Base-by-base conservation (phyloP, 1,140 invertebrate genomes). In the Galendromus occidentalis region DNA sequence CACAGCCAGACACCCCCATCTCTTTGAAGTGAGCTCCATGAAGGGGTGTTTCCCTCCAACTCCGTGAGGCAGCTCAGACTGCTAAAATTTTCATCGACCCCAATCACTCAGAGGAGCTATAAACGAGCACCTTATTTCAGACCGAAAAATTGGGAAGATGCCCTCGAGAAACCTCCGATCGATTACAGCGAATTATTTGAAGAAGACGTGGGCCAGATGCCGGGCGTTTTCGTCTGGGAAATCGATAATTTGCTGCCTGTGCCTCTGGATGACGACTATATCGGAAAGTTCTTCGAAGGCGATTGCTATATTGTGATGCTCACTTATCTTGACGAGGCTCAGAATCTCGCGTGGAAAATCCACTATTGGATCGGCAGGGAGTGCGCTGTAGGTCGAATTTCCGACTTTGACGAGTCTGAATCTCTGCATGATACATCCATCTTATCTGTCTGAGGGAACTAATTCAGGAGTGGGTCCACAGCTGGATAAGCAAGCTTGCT, bases 101-200 rank as follows among this genome's bases (percentile, higher is more conserved):
- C 9, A 14, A 59, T 59, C 22, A 9, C 33, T n/a, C n/a, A 28
- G 9, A 64, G n/a, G n/a, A n/a, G n/a, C n/a, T n/a, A n/a, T n/a
- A 66, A 9, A 17, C 22, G 25, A n/a, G n/a, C n/a, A n/a, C n/a
- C n/a, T n/a, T n/a, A 67, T 66, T 69, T 67, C 47, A 77, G 75
- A 63, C 76, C 76, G 42, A 76, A 75, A 67, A 80, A 86, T 65
- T 93, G 90, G 90, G 89, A 92, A 73, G 93, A 97, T 79, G 83
- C 85, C 39, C 75, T 98, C 64, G 90, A 94, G 74, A 93, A 95
- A 73, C 94, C 93, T 0, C 86, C 89, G 22, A 74, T 98, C n/a
- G 91, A 99, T 78, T 98, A 98, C 77, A 96, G 91, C 0, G 93
- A 98, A 75, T 91, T 98, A 76, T 99, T 98, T 76, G 94, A 99